Evolutionary conservation across 2,888 invertebrate genomes (phyloP), one percentile per base, ranked within the genome.

Genomic region (Melieria crassipennis): DNA sequence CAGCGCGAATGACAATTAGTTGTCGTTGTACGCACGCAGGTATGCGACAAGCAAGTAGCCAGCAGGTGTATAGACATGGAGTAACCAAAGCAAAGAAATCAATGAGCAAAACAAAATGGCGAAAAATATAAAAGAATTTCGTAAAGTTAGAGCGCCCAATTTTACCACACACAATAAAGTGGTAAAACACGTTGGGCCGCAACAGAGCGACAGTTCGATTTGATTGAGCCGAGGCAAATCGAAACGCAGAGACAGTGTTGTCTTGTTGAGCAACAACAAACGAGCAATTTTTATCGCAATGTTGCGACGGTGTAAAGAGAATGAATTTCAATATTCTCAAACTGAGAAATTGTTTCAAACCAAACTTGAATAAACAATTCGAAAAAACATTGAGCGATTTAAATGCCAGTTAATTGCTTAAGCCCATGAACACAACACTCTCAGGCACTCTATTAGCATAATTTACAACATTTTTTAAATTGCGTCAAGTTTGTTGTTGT

Each of bases 41-140:
- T 11, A 50, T 52, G 9, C 11, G 52, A 9, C 52, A 7, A 3
- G 30, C 30, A 30, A 30, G 30, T 30, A 30, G 30, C 30, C 1
- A 56, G 16, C 56, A 56, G n/a, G n/a, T 43, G 11, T 43, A n/a
- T 43, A 60, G 7, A 60, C 43, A 60, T 7, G 43, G 7, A 30
- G 30, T 30, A 30, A 11, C 30, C 45, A 66, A 65, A 65, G 57
- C 66, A 55, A 67, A 63, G 78, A 82, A 83, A 58, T 66, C 74
- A 69, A 73, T 72, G 75, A 80, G 72, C 79, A 82, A 83, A 82
- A 80, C 77, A 80, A 75, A 72, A 73, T 68, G 43, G 42, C 9
- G 71, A 74, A 72, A 72, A 77, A 75, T 63, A 65, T 57, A 64
- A 60, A 47, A 80, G 77, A 77, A 79, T 82, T 80, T 80, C 78